Percentiles rank a stretch among this genome's conserved stretches.
Conservation (phyloP, 2,113 vertebrate species). For the Nansenia antarctica region DNA sequence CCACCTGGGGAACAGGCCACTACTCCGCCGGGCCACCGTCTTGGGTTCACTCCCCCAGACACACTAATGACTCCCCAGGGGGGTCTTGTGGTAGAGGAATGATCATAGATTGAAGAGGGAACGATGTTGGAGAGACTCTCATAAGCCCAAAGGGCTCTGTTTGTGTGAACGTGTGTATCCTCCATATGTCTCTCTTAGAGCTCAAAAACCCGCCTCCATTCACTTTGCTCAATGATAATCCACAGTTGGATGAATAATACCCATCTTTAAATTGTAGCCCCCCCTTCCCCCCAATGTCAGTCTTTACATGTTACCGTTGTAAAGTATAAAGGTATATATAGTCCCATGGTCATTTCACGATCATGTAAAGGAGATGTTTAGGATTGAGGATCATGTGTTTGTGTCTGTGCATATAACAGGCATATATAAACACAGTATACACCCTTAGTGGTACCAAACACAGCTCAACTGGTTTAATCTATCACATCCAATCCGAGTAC, state of each 20-base stretch:
- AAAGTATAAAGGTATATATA: conserved; percentile 48
- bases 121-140: conserved; percentile 29
- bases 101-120: conserved; percentile 40
- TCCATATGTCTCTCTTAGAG: conserved; percentile 1
- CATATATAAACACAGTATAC: neutral
- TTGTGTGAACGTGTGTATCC: neutral
- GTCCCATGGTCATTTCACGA: conserved; percentile 38
- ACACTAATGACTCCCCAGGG: neutral
- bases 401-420: conserved; percentile 21
- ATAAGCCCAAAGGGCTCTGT: neutral
- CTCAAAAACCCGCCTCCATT: conserved; percentile 33
- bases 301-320: conserved; percentile 56
- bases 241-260: conserved; percentile 37
- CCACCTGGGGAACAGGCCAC: conserved; percentile 36
- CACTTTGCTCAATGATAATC: conserved; percentile 36
- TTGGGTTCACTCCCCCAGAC: neutral
- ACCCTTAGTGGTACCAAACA: conserved; percentile 23
- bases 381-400: conserved; percentile 32
- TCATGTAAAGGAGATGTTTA: conserved; percentile 20
- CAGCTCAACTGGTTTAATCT: conserved; percentile 10
- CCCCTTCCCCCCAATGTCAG: conserved; percentile 44
- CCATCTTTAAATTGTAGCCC: conserved; percentile 41
- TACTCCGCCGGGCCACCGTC: conserved; percentile 36
- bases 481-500: neutral
- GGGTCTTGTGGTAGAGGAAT: neutral